A percentile compares a stretch with the other conserved stretches of the same genome.
Conservation (phyloP, 2,888 invertebrate genomes). For the Thumatha senex region DNA sequence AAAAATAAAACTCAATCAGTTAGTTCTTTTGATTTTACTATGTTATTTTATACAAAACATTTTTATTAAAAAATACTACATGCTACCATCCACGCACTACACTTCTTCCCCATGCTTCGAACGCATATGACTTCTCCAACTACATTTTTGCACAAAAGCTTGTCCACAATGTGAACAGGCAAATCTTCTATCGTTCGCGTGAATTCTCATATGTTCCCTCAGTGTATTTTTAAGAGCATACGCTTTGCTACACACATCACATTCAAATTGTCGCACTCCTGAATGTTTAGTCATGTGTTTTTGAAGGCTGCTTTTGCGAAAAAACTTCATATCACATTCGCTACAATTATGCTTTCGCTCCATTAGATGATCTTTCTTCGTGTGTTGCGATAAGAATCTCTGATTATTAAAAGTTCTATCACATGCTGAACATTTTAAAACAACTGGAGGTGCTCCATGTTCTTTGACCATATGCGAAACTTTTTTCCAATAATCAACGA, state of each 20-base stretch:
- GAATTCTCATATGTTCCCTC: slow-evolving; percentile 49
- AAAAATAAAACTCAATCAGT: too few species aligned
- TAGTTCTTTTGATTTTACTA: too few species aligned
- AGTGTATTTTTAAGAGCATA: slow-evolving; percentile 42
- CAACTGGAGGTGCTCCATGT: slow-evolving; percentile 44
- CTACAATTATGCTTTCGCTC: slow-evolving; percentile 29
- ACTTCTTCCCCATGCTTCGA: slow-evolving; percentile 18
- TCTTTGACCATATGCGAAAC: slow-evolving; percentile 46
- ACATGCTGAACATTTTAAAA: slow-evolving; percentile 69
- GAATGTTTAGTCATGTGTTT: slow-evolving; percentile 64
- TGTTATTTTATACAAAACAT: too few species aligned
- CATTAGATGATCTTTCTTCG: slow-evolving; percentile 54
- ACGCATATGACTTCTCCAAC: slow-evolving; percentile 44
- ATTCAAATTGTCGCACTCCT: slow-evolving; percentile 51
- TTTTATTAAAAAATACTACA: too few species aligned
- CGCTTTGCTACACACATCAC: slow-evolving; percentile 57
- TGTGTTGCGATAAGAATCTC: slow-evolving; percentile 60
- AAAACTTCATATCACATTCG: slow-evolving; percentile 22
- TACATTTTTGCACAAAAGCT: slow-evolving; percentile 53
- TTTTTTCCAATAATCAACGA: slow-evolving; percentile 39
- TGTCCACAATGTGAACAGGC: slow-evolving; percentile 41
- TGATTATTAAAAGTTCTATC: slow-evolving; percentile 65
- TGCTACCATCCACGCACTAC: not conserved
- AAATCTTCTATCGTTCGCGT: slow-evolving; percentile 42
- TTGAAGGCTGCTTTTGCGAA: slow-evolving; percentile 48